Evolutionary conservation across 2,888 invertebrate species (phyloP).

Genomic region (Kryphioiulus occultus): DNA sequence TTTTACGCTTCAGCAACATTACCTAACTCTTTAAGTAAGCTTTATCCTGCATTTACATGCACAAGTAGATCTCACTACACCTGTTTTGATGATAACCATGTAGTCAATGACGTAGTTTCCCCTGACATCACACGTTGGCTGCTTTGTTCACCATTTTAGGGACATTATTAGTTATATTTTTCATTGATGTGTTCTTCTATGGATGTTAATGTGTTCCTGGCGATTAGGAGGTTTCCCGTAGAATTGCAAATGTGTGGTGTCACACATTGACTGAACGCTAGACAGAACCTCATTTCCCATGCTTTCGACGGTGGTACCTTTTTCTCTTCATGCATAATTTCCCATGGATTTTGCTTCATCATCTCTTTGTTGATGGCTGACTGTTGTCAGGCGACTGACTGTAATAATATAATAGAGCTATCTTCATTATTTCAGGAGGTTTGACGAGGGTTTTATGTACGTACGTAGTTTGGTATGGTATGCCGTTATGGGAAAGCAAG

Average conservation of each 20-base stretch:
- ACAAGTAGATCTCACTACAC: no score
- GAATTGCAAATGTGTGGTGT: background rate
- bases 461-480: background rate
- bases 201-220: background rate
- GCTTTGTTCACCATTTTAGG: no score
- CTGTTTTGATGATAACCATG: no score
- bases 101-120: no score
- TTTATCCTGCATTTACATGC: no score
- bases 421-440: constrained; percentile 5
- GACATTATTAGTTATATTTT: background rate
- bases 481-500: background rate
- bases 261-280: background rate
- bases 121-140: no score
- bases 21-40: no score
- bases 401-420: constrained; percentile 5
- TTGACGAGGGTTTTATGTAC: background rate
- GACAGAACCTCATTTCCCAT: background rate
- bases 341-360: constrained; percentile 5
- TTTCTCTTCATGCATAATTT: constrained; percentile 1
- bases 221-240: background rate
- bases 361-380: background rate
- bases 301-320: background rate
- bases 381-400: background rate
- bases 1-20: no score
- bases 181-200: background rate